Percentiles rank a stretch among this genome's conserved stretches.
These are phyloP conservation scores for Poecilia gillii DNA, from an alignment of 2,797 vertebrate species.

Conservation along the genomic window DNA sequence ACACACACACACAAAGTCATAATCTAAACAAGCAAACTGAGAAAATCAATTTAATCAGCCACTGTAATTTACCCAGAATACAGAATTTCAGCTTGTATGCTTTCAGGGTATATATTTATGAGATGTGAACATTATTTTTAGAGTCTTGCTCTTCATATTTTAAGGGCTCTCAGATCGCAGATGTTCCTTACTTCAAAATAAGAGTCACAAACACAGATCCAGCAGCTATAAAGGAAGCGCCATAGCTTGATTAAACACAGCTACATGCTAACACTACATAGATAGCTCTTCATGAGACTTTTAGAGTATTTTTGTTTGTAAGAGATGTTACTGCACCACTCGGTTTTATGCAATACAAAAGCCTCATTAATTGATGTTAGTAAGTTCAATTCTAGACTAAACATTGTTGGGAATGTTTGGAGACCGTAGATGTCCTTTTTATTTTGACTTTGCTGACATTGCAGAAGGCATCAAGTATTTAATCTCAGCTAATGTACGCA, in stretches of 20 bases:
- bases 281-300: not conserved
- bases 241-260: not conserved
- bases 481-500: not conserved
- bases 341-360: not conserved
- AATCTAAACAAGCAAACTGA: slow-evolving; percentile 25
- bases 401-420: not conserved
- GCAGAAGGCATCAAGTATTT: not conserved
- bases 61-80: slow-evolving; percentile 16
- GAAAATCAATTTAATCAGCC: not conserved
- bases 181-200: not conserved
- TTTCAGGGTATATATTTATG: not conserved
- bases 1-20: slow-evolving; percentile 25
- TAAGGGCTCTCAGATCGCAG: not conserved
- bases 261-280: not conserved
- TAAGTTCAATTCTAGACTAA: not conserved
- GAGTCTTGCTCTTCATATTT: not conserved
- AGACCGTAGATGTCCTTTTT: not conserved
- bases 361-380: not conserved
- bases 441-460: not conserved
- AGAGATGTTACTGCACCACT: not conserved
- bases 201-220: too few species aligned
- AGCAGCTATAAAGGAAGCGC: not conserved
- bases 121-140: not conserved
- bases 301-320: not conserved
- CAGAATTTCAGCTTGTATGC: not conserved